Conservation (phyloP, 2,888 invertebrate species). For the Penaeus monodon region DNA sequence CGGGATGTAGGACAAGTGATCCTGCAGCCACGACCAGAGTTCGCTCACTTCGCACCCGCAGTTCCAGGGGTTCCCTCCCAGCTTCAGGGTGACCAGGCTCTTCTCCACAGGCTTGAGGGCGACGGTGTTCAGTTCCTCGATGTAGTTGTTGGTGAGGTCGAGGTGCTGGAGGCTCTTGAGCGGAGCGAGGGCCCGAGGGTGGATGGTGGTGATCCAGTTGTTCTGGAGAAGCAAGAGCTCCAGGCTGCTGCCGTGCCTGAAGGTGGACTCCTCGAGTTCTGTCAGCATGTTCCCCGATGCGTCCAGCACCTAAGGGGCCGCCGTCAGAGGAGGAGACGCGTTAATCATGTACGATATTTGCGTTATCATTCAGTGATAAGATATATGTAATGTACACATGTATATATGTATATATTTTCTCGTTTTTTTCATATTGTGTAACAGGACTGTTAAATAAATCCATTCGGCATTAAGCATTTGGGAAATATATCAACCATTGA, state of each 20-base stretch:
- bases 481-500: too few species aligned
- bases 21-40: slow-evolving; percentile 91
- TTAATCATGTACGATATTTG: not conserved
- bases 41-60: slow-evolving; percentile 92
- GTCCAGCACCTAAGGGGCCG: slow-evolving; percentile 55
- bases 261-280: slow-evolving; percentile 79
- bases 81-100: slow-evolving; percentile 44
- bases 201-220: slow-evolving; percentile 82
- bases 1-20: slow-evolving; percentile 82
- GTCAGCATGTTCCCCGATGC: slow-evolving; percentile 61
- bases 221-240: slow-evolving; percentile 84
- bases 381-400: too few species aligned
- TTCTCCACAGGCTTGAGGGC: slow-evolving; percentile 57
- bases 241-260: slow-evolving; percentile 81
- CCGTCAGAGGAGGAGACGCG: not conserved
- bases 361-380: too few species aligned
- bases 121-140: slow-evolving; percentile 46
- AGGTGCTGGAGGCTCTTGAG: slow-evolving; percentile 85
- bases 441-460: too few species aligned
- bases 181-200: slow-evolving; percentile 83
- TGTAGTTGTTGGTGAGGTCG: slow-evolving; percentile 81
- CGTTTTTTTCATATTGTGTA: too few species aligned
- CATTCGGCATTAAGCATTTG: too few species aligned
- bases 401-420: too few species aligned
- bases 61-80: slow-evolving; percentile 81